Percentiles rank a stretch among this genome's conserved stretches.
Evolutionary conservation across 2,888 invertebrate species (phyloP).

Genomic region (Andrena chrysosceles): DNA sequence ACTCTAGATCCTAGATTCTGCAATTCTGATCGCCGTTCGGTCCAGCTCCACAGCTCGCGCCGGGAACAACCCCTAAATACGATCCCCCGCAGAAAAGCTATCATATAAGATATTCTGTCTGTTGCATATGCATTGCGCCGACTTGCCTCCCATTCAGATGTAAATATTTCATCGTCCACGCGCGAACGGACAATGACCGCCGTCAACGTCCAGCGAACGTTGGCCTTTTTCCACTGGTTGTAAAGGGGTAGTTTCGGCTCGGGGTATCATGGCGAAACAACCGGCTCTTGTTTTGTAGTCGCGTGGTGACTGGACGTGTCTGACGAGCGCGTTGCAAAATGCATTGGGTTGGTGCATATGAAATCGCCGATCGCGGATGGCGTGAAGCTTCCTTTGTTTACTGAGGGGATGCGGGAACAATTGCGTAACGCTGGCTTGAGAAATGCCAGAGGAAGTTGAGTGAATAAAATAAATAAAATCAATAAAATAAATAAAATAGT

Average conservation of each 20-base stretch:
- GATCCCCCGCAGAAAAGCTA: constrained; percentile 41
- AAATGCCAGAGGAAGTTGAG: no score
- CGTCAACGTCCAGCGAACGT: constrained; percentile 6
- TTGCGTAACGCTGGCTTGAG: no score
- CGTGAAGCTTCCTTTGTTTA: no score
- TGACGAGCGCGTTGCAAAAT: constrained; percentile 21
- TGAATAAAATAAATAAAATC: no score
- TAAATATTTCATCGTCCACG: constrained; percentile 40
- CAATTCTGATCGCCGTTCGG: constrained; percentile 4
- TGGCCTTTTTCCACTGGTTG: constrained; percentile 18
- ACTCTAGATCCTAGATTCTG: not conserved
- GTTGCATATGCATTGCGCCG: constrained; percentile 53
- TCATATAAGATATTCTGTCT: constrained; percentile 24
- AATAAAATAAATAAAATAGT: no score
- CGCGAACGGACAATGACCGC: constrained; percentile 16
- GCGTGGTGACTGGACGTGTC: constrained; percentile 3
- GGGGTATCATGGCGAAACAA: not conserved
- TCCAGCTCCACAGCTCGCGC: not conserved
- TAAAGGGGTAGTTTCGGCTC: no score
- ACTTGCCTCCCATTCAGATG: constrained; percentile 52
- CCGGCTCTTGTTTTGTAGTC: not conserved
- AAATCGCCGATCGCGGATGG: no score
- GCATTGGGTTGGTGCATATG: no score
- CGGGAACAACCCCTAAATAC: constrained; percentile 19
- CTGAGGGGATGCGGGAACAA: no score